Conservation (phyloP, 2,797 vertebrate species). For the Danio tinwini region DNA sequence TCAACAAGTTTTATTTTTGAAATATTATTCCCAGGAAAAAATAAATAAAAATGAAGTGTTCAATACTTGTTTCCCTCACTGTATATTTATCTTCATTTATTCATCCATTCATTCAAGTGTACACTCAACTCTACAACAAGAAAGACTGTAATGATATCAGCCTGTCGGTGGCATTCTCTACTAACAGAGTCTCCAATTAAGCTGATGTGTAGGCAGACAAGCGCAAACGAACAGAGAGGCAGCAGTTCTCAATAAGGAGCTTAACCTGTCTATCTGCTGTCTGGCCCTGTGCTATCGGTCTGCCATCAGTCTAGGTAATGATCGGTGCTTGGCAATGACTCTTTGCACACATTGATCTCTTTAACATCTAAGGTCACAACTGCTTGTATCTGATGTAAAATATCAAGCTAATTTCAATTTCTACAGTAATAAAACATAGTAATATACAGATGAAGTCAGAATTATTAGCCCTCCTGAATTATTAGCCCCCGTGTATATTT, state of each 20-base stretch:
- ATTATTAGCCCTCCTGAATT: too few relatives aligned
- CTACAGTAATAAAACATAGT: too few relatives aligned
- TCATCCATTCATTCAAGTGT: neutral
- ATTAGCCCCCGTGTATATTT: too few relatives aligned
- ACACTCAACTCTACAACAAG: neutral
- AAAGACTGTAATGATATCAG: neutral
- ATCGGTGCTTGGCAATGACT: neutral
- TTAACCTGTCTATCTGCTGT: conserved; percentile 17
- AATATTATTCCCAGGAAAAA: too few relatives aligned
- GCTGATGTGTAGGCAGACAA: conserved; percentile 1
- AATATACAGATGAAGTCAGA: too few relatives aligned
- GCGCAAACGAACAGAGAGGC: neutral
- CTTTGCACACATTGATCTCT: conserved; percentile 18
- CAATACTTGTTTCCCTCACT: too few relatives aligned
- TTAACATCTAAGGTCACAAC: neutral
- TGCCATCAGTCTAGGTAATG: conserved; percentile 20
- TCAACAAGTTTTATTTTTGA: too few relatives aligned
- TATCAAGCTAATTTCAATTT: neutral
- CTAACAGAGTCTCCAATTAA: neutral
- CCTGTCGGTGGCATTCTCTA: neutral
- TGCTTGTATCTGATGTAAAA: neutral
- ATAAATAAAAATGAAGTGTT: too few relatives aligned
- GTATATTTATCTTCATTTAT: neutral
- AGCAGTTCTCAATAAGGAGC: conserved; percentile 5
- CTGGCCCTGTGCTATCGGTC: neutral